Evolutionary conservation across 2,113 vertebrate species (phyloP).

Genomic region (Grantiella picta): DNA sequence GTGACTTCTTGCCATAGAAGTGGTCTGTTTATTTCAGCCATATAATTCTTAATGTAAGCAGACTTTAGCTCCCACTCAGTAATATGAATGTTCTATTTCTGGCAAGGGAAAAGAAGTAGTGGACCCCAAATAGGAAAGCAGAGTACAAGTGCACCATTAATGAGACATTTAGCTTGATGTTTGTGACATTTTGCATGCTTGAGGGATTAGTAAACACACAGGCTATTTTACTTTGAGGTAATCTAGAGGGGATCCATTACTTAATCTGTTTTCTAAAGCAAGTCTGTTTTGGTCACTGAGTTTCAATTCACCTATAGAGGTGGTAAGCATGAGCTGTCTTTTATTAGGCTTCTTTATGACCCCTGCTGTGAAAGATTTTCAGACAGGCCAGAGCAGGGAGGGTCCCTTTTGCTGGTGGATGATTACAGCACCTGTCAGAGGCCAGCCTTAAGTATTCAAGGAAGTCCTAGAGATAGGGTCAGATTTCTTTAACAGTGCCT

Average conservation of each 20-base stretch:
- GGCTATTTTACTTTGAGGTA: background rate
- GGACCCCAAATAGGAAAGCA: background rate
- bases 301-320: background rate
- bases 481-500: background rate
- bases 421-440: conserved; percentile 29
- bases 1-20: background rate
- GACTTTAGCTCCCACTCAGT: background rate
- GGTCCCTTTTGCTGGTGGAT: background rate
- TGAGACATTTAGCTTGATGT: background rate
- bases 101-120: background rate
- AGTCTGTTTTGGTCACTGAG: background rate
- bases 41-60: background rate
- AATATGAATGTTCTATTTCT: background rate
- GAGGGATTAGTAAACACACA: background rate
- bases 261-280: conserved; percentile 15
- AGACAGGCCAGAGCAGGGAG: background rate
- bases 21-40: background rate
- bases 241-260: background rate
- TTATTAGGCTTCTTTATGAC: background rate
- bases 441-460: conserved; percentile 24
- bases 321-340: background rate
- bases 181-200: background rate
- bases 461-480: conserved; percentile 30
- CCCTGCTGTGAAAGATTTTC: background rate
- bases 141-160: background rate